phyloP scores from a whole-genome alignment of 2,113 vertebrate species.

The Piprites chloris region DNA sequence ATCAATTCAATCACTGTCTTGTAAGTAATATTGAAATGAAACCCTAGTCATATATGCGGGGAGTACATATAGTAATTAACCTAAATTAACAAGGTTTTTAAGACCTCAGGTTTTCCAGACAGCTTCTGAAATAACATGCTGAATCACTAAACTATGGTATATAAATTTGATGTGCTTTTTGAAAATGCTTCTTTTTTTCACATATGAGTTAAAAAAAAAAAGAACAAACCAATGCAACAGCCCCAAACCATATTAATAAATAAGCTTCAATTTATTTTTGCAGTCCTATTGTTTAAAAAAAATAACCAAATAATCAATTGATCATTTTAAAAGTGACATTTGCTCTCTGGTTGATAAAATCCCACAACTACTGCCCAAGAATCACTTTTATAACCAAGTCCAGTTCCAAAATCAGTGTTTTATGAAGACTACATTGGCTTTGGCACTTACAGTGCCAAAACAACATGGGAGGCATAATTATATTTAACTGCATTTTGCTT shows the following conservation, averaged over 20 bases:
- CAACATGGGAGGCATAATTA: neutral
- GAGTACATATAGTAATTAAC: neutral
- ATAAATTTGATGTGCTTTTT: neutral
- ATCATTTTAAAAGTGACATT: neutral
- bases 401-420: neutral
- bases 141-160: neutral
- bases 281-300: neutral
- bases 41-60: neutral
- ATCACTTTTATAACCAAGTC: neutral
- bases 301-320: neutral
- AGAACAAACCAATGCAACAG: neutral
- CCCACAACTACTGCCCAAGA: neutral
- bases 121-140: neutral
- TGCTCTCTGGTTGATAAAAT: neutral
- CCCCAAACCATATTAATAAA: neutral
- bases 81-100: neutral
- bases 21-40: neutral
- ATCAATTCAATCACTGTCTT: neutral
- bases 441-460: neutral
- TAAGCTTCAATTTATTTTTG: neutral
- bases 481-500: constrained; percentile 5
- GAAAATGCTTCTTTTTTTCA: neutral
- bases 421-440: neutral
- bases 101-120: neutral
- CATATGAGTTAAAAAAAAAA: neutral